Percentiles rank a stretch among this genome's conserved stretches.
Conservation (phyloP, 1,140 invertebrate species). For the Nilaparvata lugens region DNA sequence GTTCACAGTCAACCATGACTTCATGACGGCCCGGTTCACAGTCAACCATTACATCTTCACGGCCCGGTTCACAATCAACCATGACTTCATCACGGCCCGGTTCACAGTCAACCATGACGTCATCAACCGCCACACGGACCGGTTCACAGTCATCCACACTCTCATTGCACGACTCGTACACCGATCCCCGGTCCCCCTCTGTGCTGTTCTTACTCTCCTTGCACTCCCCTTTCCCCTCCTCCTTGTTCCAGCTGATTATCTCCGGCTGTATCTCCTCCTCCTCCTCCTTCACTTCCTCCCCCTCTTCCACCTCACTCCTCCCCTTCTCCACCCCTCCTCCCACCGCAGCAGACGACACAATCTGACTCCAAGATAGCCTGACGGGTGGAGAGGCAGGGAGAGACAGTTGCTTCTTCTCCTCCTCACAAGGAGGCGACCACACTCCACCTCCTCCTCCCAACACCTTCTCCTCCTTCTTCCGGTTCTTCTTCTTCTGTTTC, state of each 20-base stretch:
- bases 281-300: background rate
- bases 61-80: no score
- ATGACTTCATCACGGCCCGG: background rate
- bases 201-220: slow-evolving; percentile 12
- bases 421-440: no score
- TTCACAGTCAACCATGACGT: background rate
- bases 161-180: slow-evolving; percentile 26
- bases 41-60: background rate
- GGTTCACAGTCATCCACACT: background rate
- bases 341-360: background rate
- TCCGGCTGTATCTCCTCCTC: background rate
- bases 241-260: background rate
- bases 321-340: background rate
- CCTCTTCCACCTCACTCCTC: background rate
- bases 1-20: background rate
- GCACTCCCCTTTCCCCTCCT: background rate
- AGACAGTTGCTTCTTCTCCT: no score
- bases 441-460: background rate
- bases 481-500: slow-evolving; percentile 3
- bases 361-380: no score
- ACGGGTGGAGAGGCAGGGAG: no score
- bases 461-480: background rate
- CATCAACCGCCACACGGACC: background rate
- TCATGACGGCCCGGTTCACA: background rate
- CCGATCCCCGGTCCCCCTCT: slow-evolving; percentile 22